These are phyloP conservation scores for Cacatua alba DNA, from an alignment of 2,113 vertebrate genomes.

Conservation along the genomic window DNA sequence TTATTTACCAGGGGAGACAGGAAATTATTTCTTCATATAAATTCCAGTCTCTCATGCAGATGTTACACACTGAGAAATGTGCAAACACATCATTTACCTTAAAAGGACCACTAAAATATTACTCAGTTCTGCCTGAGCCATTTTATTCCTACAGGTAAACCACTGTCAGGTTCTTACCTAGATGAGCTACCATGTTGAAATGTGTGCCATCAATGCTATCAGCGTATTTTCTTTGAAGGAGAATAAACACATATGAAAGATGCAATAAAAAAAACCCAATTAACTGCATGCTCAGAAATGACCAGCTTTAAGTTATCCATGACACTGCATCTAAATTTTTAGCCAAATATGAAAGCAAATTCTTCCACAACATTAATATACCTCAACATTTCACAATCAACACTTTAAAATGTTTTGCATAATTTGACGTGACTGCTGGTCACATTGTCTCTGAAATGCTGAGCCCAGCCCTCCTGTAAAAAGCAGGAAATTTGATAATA, in stretches of 20 bases:
- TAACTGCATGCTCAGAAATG: background rate
- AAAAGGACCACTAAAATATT: background rate
- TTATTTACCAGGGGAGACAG: background rate
- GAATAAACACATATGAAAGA: background rate
- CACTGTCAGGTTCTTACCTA: background rate
- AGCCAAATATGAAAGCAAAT: background rate
- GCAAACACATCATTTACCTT: background rate
- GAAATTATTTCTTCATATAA: constrained; percentile 6
- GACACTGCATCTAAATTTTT: background rate
- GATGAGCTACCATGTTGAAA: background rate
- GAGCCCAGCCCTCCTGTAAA: background rate
- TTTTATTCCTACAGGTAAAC: background rate
- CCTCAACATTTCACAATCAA: background rate
- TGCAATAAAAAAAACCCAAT: background rate
- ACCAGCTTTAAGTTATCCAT: background rate
- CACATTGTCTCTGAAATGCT: background rate
- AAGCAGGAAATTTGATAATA: background rate
- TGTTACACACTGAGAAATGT: background rate
- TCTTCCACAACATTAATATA: background rate
- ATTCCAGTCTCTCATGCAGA: background rate
- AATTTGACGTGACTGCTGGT: background rate
- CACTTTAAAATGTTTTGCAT: background rate
- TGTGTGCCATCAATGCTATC: background rate
- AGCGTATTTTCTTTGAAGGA: background rate
- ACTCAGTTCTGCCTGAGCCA: background rate